Conservation (phyloP, 2,888 invertebrate species). For the Phyllotreta striolata region DNA sequence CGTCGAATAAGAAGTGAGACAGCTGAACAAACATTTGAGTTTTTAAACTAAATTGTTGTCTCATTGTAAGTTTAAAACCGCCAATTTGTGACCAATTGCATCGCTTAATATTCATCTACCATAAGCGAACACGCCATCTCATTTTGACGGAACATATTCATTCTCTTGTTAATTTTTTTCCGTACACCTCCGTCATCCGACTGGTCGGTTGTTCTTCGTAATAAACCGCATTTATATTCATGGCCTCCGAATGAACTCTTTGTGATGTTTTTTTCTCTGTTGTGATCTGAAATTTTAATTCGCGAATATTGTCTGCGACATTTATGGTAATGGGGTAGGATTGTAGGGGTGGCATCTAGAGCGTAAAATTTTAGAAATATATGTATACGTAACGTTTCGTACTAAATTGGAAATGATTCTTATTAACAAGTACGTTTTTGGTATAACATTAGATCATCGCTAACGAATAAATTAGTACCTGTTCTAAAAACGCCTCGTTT, state of each 20-base stretch:
- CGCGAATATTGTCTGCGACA: constrained; percentile 39
- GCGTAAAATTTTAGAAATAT: constrained; percentile 32
- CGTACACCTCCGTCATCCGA: constrained; percentile 13
- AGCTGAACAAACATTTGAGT: constrained; percentile 8
- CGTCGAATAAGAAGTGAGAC: background rate
- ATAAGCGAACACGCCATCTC: constrained; percentile 10
- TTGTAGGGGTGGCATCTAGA: constrained; percentile 29
- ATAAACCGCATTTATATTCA: constrained; percentile 41
- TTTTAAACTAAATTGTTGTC: background rate
- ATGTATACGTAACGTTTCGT: constrained; percentile 8
- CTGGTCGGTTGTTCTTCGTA: constrained; percentile 28
- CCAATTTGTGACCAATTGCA: constrained; percentile 4
- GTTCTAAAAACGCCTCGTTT: constrained; percentile 4
- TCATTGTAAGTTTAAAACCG: constrained; percentile 7
- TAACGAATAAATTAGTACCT: background rate
- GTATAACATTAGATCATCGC: too few relatives aligned
- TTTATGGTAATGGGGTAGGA: constrained; percentile 34
- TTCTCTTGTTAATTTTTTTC: constrained; percentile 18
- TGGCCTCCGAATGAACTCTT: constrained; percentile 40
- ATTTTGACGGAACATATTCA: constrained; percentile 13
- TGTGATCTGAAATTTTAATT: constrained; percentile 39
- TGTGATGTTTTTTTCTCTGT: constrained; percentile 33
- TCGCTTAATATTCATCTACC: constrained; percentile 24
- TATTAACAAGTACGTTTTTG: too few relatives aligned
- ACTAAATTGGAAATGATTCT: constrained; percentile 7